Base-by-base conservation (phyloP, 1,140 invertebrate species). In the Caenorhabditis remanei region DNA sequence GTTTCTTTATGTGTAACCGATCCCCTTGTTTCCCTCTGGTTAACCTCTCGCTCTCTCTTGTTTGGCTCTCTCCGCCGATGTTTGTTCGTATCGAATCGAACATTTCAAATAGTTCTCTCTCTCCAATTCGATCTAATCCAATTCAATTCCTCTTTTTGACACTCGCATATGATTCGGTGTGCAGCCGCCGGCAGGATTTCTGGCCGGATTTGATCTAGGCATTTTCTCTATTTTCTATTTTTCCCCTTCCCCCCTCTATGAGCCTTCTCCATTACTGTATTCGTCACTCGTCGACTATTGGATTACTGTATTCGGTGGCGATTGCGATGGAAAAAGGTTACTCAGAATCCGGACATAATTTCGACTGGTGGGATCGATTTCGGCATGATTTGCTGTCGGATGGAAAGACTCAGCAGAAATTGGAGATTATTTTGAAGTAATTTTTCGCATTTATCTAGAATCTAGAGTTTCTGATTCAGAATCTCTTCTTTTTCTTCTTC, bases 61-160 rank as follows among this genome's bases (percentile, higher is more conserved):
- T 79, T 7, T 79, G 50, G 46, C 19, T 21, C 7, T 67, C 63
- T 13, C 63, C 13, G 11, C 19, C n/a, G 7, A 24, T 79, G 71
- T 79, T 79, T 79, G 71, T 79, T 79, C 71, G 71, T 50, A 79
- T 79, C 71, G 71, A 79, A 79, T 79, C 46, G 71, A 79, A 79
- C 71, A 79, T 79, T 79, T 79, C 71, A n/a, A 79, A 53, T 79
- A 50, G 46, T 79, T 79, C n/a, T 79, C 61, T 11, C 46, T 50
- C 43, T 67, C 40, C 61, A 63, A 32, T 71, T 63, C 61, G 32
- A 32, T 46, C 4, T 8, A 7, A 41, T 67, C 24, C 13, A 2
- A 32, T 14, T 67, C 63, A 4, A 40, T 67, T 32, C 24, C 16
- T 11, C 43, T 71, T 79, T 79, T 79, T 79, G 71, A 79, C 71